phyloP scores from a whole-genome alignment of 2,888 invertebrate genomes.

The Plebejus argus region DNA sequence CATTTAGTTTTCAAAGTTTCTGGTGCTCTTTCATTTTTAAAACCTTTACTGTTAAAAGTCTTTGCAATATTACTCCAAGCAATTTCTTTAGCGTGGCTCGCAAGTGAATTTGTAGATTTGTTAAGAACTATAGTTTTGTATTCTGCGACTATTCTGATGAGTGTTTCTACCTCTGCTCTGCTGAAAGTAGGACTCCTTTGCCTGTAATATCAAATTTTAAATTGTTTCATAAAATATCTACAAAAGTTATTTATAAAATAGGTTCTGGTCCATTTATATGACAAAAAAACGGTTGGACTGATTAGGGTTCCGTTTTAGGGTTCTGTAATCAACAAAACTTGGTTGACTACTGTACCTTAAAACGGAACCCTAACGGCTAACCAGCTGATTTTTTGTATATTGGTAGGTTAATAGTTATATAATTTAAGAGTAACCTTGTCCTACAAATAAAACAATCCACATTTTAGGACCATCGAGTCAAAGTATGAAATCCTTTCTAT shows the following conservation, averaged over 20 bases:
- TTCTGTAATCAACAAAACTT: too few species aligned
- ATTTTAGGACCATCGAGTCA: too few species aligned
- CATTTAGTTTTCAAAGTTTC: slow-evolving; percentile 65
- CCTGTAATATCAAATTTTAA: slow-evolving; percentile 42
- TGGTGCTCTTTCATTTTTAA: slow-evolving; percentile 51
- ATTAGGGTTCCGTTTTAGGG: too few species aligned
- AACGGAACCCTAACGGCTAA: too few species aligned
- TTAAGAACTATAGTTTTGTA: slow-evolving; percentile 61
- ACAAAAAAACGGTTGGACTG: too few species aligned
- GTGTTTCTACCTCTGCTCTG: slow-evolving; percentile 55
- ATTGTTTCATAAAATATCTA: background rate
- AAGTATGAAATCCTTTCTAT: too few species aligned
- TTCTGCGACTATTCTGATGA: slow-evolving; percentile 59
- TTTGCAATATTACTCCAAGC: slow-evolving; percentile 64
- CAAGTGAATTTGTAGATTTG: slow-evolving; percentile 55
- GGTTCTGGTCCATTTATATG: too few species aligned
- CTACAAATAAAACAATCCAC: too few species aligned
- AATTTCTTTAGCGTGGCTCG: slow-evolving; percentile 58
- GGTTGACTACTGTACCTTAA: too few species aligned
- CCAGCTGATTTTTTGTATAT: too few species aligned
- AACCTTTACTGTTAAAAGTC: slow-evolving; percentile 56
- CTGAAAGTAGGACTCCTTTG: slow-evolving; percentile 61
- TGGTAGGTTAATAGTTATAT: too few species aligned
- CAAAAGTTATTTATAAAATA: background rate
- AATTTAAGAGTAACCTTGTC: too few species aligned